These are phyloP conservation scores for Daubentonia madagascariensis DNA, from an alignment of 2,113 vertebrate species.

Conservation along the genomic window DNA sequence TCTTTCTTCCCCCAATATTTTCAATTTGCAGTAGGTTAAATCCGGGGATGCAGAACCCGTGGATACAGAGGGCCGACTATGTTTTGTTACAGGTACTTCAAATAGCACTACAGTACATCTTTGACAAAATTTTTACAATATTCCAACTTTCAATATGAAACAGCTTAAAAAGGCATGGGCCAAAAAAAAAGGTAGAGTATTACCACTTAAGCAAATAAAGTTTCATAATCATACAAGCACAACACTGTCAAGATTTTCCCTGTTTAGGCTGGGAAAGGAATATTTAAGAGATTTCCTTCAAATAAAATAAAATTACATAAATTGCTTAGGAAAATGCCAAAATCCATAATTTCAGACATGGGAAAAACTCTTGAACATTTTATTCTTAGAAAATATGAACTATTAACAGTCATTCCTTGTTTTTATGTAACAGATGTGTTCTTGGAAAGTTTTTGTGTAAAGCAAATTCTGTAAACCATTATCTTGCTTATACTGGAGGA, in stretches of 20 bases:
- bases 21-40: background rate
- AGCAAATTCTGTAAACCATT: slow-evolving; percentile 37
- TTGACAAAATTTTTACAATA: slow-evolving; percentile 77
- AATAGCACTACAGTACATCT: slow-evolving; percentile 79
- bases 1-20: background rate
- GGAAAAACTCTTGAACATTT: slow-evolving; percentile 19
- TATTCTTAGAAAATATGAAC: slow-evolving; percentile 55
- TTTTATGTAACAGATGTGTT: slow-evolving; percentile 12
- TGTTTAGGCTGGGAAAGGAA: background rate
- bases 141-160: slow-evolving; percentile 83
- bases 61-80: background rate
- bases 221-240: slow-evolving; percentile 60
- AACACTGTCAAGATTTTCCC: slow-evolving; percentile 52
- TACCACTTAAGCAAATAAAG: slow-evolving; percentile 58
- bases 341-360: slow-evolving; percentile 22
- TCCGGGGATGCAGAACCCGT: background rate
- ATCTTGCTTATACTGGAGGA: slow-evolving; percentile 1
- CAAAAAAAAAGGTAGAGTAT: slow-evolving; percentile 59
- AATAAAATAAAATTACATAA: slow-evolving; percentile 62
- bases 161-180: slow-evolving; percentile 63
- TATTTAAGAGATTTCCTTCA: slow-evolving; percentile 41
- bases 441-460: slow-evolving; percentile 41
- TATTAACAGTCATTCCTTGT: background rate
- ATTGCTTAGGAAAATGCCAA: slow-evolving; percentile 37
- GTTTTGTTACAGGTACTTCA: slow-evolving; percentile 80